Evolutionary conservation across 2,797 vertebrate genomes (phyloP), one percentile per base, ranked within the genome.

Genomic region (Brachyalestes nurse): DNA sequence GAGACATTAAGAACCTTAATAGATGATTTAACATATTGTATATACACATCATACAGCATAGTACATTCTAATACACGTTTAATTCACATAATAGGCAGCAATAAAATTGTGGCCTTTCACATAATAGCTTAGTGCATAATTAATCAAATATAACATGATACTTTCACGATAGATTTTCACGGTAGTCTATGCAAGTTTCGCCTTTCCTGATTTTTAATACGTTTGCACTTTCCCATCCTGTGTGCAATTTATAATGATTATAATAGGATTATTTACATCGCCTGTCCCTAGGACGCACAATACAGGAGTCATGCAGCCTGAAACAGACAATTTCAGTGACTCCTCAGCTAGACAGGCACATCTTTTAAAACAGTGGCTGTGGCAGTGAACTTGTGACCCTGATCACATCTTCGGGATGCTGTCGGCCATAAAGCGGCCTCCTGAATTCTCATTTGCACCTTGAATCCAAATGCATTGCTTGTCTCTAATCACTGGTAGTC

Each of bases 351-450:
- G 2, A 64, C 47, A 14, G 47, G 13, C 47, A 51, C 47, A 14
- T 51, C 9, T 47, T 47, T 5, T 9, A 19, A 67, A 67, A 67
- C 17, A 21, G 16, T 66, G 10, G 8, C 38, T 42, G 19, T 45
- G 6, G 17, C 64, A 67, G 42, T 45, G 64, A 42, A 47, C 67
- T 25, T 34, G 47, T 71, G 69, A 71, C 45, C 49, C 14, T 51
- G 49, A 21, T 72, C 9, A 10, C 58, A 17, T 72, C 51, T 60
- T 23, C 23, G 12, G 38, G 78, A 73, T 21, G 62, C 51, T 74
- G 78, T 79, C 70, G 65, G 17, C 16, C 38, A 53, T 4, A 2
- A 8, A 28, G 28, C 25, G 1, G 60, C 1, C 23, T 1, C 14
- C 23, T 34, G 25, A 23, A 12, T 60, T 34, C 25, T 28, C 13